Conservation (phyloP, 2,113 vertebrate species). For the Axis porcinus region DNA sequence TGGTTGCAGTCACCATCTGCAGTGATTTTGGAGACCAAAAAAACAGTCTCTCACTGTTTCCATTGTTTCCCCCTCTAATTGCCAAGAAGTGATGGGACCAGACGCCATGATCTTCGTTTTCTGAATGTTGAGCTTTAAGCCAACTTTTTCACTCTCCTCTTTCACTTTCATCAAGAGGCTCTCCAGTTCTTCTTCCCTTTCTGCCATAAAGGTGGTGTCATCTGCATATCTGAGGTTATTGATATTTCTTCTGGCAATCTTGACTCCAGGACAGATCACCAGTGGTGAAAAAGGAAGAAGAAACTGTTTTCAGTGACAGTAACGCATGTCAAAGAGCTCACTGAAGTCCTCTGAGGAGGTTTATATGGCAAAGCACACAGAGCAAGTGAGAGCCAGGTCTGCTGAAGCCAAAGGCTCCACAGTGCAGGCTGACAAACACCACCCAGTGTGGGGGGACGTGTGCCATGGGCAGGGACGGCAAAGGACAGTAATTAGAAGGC, state of each 20-base stretch:
- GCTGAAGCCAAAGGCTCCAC: neutral
- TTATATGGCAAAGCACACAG: neutral
- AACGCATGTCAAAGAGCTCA: neutral
- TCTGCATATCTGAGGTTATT: neutral
- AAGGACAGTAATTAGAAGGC: neutral
- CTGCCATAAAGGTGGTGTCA: neutral
- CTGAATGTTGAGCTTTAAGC: neutral
- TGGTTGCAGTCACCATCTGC: neutral
- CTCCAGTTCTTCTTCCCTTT: neutral
- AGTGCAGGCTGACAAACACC: neutral
- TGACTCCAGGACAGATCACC: neutral
- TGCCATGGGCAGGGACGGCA: neutral
- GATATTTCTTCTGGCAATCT: neutral
- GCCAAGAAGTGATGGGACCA: neutral
- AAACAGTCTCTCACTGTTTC: neutral
- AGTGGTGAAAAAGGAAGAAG: neutral
- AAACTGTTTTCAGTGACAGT: neutral
- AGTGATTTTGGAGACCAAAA: neutral
- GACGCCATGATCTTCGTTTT: neutral
- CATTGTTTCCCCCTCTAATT: neutral
- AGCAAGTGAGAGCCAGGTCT: neutral
- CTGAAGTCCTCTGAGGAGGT: neutral
- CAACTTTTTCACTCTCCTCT: neutral
- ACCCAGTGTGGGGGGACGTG: accelerated
- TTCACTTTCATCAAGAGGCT: neutral